These are phyloP conservation scores for Gambusia holbrooki DNA, from an alignment of 2,113 vertebrate genomes.

Conservation along the genomic window DNA sequence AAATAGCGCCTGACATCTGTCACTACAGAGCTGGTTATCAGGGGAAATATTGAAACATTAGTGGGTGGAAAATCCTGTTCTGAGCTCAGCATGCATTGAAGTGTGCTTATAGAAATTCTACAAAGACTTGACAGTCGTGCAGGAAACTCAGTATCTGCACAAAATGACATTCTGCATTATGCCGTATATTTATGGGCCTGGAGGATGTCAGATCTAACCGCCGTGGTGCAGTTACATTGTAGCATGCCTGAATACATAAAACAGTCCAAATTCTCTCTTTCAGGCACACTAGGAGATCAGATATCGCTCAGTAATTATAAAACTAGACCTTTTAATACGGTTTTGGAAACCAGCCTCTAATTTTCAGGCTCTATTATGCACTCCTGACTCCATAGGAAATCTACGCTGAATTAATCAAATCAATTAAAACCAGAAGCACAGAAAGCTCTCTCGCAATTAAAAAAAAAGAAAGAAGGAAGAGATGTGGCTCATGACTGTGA, in stretches of 20 bases:
- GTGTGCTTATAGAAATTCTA: constrained; percentile 1
- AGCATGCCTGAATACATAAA: constrained; percentile 5
- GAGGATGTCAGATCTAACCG: constrained; percentile 14
- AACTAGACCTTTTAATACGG: constrained; percentile 56
- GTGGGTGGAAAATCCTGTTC: constrained; percentile 7
- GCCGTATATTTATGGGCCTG: not conserved
- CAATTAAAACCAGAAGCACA: constrained; percentile 59
- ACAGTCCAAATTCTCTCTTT: constrained; percentile 18
- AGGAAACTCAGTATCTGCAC: not conserved
- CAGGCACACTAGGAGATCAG: constrained; percentile 34
- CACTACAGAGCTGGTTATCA: constrained; percentile 8
- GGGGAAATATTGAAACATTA: constrained; percentile 7
- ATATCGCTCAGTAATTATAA: constrained; percentile 58
- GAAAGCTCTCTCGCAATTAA: constrained; percentile 44
- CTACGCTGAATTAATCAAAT: constrained; percentile 70
- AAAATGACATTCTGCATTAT: constrained; percentile 14
- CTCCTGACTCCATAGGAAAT: constrained; percentile 65
- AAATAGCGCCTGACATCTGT: constrained; percentile 10
- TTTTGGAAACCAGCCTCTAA: constrained; percentile 53
- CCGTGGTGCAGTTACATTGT: not conserved
- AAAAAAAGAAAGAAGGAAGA: constrained; percentile 24
- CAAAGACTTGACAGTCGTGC: constrained; percentile 7
- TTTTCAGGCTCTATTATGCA: constrained; percentile 61
- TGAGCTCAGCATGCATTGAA: constrained; percentile 7
- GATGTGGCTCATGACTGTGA: constrained; percentile 26